These are phyloP conservation scores for Hippoglossus stenolepis DNA, from an alignment of 2,113 vertebrate genomes.

Conservation along the genomic window DNA sequence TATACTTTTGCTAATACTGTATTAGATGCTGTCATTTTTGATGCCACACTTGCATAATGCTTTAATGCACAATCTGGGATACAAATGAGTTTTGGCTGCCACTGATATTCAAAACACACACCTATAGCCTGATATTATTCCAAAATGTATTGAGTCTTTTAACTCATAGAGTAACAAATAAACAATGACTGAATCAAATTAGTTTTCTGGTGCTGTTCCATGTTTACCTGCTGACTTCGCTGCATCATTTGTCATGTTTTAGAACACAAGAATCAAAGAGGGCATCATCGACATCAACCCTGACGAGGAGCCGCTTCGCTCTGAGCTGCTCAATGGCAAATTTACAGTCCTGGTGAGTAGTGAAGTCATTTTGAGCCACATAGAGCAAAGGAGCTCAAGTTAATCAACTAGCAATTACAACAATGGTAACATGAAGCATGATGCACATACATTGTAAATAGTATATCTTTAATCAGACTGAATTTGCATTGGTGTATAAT, in stretches of 20 bases:
- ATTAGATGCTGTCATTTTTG: no score
- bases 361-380: not conserved
- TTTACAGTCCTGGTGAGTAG: slow-evolving; percentile 86
- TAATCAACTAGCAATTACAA: slow-evolving; percentile 1
- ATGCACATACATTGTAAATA: not conserved
- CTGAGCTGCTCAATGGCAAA: slow-evolving; percentile 84
- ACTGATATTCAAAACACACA: not conserved
- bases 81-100: no score
- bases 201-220: not conserved
- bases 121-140: not conserved
- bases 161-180: no score
- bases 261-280: slow-evolving; percentile 87
- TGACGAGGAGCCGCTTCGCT: slow-evolving; percentile 84
- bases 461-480: not conserved
- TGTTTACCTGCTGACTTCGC: not conserved
- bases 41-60: no score
- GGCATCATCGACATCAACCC: slow-evolving; percentile 86
- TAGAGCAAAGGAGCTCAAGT: not conserved
- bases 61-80: no score
- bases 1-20: no score
- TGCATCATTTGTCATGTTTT: not conserved
- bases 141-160: not conserved
- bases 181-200: not conserved
- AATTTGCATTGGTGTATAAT: not conserved
- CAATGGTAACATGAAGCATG: not conserved